Percentiles rank a stretch among this genome's conserved stretches.
Conservation (phyloP, 2,797 vertebrate species). For the Cynopterus sphinx region DNA sequence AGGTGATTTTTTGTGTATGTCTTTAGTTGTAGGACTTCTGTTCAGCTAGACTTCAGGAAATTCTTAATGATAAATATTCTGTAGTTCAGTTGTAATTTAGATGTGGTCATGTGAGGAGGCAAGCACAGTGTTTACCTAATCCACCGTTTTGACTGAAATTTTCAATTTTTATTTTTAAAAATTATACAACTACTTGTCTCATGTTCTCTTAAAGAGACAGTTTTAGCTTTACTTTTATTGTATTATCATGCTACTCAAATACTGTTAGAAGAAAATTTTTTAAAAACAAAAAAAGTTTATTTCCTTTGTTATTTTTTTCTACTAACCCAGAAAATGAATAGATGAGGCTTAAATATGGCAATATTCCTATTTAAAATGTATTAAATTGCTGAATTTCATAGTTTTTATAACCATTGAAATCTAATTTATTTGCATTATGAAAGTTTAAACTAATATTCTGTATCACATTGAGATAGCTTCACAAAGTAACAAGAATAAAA, state of each 20-base stretch:
- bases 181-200: not conserved
- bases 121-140: no score
- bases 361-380: not conserved
- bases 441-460: not conserved
- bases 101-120: no score
- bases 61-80: no score
- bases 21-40: no score
- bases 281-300: not conserved
- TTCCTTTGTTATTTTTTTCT: not conserved
- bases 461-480: not conserved
- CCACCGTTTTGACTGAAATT: no score
- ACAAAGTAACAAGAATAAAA: not conserved
- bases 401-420: not conserved
- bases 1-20: no score
- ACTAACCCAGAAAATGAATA: not conserved
- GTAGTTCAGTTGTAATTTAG: no score
- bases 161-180: not conserved
- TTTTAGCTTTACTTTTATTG: not conserved
- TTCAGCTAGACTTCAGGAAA: no score
- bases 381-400: not conserved
- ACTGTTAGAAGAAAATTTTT: not conserved
- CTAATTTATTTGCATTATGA: not conserved
- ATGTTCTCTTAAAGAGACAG: not conserved
- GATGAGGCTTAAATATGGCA: not conserved
- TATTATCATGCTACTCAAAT: not conserved